These are phyloP conservation scores for Todiramphus chloris DNA, from an alignment of 2,113 vertebrate genomes.

Conservation along the genomic window DNA sequence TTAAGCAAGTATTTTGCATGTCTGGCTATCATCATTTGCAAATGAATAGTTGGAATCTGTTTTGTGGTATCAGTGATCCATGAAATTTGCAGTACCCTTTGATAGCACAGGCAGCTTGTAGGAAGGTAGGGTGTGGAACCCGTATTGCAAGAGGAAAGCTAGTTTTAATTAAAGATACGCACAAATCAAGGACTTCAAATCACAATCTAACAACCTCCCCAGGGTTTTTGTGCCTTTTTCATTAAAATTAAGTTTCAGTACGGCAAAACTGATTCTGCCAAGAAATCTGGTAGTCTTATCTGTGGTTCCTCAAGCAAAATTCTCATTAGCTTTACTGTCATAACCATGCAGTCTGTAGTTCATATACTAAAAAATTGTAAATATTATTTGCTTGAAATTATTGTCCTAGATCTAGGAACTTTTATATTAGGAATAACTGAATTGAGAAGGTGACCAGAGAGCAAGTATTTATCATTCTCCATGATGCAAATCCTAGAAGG, in stretches of 20 bases:
- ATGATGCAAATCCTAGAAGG: neutral
- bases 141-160: neutral
- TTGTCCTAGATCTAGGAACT: neutral
- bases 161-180: neutral
- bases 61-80: neutral
- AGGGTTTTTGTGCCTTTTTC: neutral
- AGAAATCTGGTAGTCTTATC: neutral
- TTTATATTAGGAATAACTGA: neutral
- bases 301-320: neutral
- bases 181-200: neutral
- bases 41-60: neutral
- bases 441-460: neutral
- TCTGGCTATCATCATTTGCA: neutral
- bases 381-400: neutral
- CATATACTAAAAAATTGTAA: neutral
- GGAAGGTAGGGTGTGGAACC: neutral
- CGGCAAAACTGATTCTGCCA: slow-evolving; percentile 13
- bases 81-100: neutral
- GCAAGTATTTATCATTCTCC: neutral
- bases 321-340: slow-evolving; percentile 27
- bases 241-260: neutral
- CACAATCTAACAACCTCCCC: neutral
- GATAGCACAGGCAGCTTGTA: neutral
- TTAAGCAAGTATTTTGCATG: neutral
- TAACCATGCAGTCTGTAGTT: neutral